phyloP scores from a whole-genome alignment of 2,888 invertebrate species.

The Busseola fusca region DNA sequence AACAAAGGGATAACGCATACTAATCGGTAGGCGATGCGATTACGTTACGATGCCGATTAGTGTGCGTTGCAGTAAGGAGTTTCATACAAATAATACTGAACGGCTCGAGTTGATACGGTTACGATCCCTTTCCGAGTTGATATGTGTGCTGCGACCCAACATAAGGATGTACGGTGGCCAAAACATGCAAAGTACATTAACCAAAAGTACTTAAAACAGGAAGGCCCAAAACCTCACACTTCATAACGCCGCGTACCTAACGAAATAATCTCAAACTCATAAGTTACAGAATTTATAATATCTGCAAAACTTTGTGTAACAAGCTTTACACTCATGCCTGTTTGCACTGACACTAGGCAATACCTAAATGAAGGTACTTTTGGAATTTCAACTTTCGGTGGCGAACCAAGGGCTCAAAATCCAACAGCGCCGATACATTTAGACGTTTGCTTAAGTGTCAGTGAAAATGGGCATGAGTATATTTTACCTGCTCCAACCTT shows the following conservation, averaged over 20 bases:
- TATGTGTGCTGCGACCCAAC: no score
- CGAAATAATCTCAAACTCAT: conserved; percentile 61
- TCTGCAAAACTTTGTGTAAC: conserved; percentile 55
- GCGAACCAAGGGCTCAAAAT: not conserved
- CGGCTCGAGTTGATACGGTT: no score
- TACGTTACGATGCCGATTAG: no score
- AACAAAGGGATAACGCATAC: no score
- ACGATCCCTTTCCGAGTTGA: no score
- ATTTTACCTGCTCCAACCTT: conserved; percentile 78
- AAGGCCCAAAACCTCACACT: conserved; percentile 45
- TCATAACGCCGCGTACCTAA: conserved; percentile 37
- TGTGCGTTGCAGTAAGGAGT: no score
- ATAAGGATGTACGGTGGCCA: not conserved
- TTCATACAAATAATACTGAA: no score
- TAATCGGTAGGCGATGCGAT: no score
- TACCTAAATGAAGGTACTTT: not conserved
- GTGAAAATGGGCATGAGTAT: conserved; percentile 47
- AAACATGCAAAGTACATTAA: conserved; percentile 32
- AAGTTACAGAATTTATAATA: conserved; percentile 68
- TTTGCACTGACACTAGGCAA: not conserved
- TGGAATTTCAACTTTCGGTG: not conserved
- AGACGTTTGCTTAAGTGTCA: not conserved
- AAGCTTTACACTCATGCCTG: conserved; percentile 44
- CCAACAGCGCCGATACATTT: not conserved
- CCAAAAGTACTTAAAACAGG: conserved; percentile 46